These are phyloP conservation scores for Orchesellides sinensis DNA, from an alignment of 2,888 invertebrate genomes.

Conservation along the genomic window DNA sequence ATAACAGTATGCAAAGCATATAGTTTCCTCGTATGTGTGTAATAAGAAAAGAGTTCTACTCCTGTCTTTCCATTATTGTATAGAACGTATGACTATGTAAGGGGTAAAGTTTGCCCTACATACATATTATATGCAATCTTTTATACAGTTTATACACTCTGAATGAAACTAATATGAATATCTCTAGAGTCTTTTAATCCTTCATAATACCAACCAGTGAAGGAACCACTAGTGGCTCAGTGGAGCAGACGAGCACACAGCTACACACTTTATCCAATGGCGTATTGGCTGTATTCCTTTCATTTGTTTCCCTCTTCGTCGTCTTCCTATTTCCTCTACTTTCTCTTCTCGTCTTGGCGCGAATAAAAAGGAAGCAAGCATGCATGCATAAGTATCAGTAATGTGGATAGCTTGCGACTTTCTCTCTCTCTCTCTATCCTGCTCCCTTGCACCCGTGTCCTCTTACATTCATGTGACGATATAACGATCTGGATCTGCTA, in stretches of 20 bases:
- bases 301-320: slow-evolving; percentile 1
- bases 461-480: slow-evolving; percentile 23
- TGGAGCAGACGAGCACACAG: slow-evolving; percentile 22
- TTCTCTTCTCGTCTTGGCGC: background rate
- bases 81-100: background rate
- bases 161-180: slow-evolving; percentile 36
- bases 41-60: no score
- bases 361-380: slow-evolving; percentile 36
- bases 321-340: no score
- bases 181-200: slow-evolving; percentile 47
- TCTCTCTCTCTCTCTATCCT: slow-evolving; percentile 2
- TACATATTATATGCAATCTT: background rate
- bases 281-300: slow-evolving; percentile 8
- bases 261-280: background rate
- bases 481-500: slow-evolving; percentile 31
- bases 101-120: background rate
- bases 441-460: background rate
- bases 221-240: slow-evolving; percentile 50
- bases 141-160: background rate
- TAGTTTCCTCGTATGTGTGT: no score
- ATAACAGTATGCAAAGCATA: no score
- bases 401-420: slow-evolving; percentile 37
- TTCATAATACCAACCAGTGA: slow-evolving; percentile 49
- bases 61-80: no score
- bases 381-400: slow-evolving; percentile 52